Conservation (phyloP, 2,113 vertebrate species). For the Egretta garzetta region DNA sequence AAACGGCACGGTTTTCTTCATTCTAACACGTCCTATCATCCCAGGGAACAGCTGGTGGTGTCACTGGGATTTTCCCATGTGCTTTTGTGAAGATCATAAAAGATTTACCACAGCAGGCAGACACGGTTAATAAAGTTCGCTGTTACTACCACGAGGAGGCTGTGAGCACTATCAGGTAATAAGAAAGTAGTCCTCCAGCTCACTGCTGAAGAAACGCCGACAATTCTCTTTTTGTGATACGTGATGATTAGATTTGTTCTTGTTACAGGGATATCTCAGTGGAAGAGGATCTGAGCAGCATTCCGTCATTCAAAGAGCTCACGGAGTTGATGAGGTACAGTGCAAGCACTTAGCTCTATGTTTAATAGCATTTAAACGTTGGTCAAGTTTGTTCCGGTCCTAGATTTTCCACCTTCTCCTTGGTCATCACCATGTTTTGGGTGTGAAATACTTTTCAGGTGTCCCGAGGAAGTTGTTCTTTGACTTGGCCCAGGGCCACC, state of each 20-base stretch:
- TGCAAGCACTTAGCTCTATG: not conserved
- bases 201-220: not conserved
- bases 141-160: slow-evolving; percentile 85
- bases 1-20: not conserved
- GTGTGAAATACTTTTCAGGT: not conserved
- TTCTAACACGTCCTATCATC: not conserved
- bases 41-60: slow-evolving; percentile 83
- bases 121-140: slow-evolving; percentile 85
- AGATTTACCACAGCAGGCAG: slow-evolving; percentile 83
- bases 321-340: slow-evolving; percentile 84
- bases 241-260: not conserved
- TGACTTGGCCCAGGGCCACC: not conserved
- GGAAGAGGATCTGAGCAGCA: slow-evolving; percentile 86
- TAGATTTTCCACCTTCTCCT: not conserved
- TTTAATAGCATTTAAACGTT: not conserved
- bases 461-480: not conserved
- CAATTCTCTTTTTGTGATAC: not conserved
- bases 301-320: slow-evolving; percentile 86
- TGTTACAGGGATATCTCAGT: slow-evolving; percentile 88
- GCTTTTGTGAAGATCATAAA: slow-evolving; percentile 96
- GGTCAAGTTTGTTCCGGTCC: not conserved
- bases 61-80: slow-evolving; percentile 92
- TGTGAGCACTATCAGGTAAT: slow-evolving; percentile 81
- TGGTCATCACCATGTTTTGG: not conserved
- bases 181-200: not conserved